Evolutionary conservation across 64 coral and sea anemone species (phyloP), one percentile per base, ranked within the genome.

Genomic region (Hydrozoanthus tunicans): DNA sequence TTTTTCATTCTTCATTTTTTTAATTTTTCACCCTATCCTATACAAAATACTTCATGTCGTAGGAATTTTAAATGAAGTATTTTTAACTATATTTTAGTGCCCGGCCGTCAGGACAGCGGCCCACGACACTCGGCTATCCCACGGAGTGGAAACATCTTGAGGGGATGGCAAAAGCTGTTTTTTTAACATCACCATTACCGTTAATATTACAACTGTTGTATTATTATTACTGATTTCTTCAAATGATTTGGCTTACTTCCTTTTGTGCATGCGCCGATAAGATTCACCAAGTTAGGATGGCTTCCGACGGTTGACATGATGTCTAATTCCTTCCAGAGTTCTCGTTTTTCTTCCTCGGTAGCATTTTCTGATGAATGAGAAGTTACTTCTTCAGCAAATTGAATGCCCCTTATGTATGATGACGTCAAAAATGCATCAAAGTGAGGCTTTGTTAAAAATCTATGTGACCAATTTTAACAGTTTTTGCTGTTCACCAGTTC

Each of bases 301-400:
- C 67, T 86, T 32, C 69, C 83, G 43, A 86, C 83, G 5, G 68
- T 86, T 24, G 83, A 59, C 83, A 86, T 86, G 83, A 86, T 86
- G 32, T 86, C 68, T 7, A 86, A 26, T 86, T 86, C 83, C 24
- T 86, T 86, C 68, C 68, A 86, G 0, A 86, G 55, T 73, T 86
- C 83, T 74, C 83, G 20, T 60, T 51, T 86, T 86, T 86, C 83
- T 73, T 86, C 83, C 64, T 85, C 82, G n/a, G 83, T 86, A 12
- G 83, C 83, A 73, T 86, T 86, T 86, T 73, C 83, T 86, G 57
- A 59, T 59, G 12, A 51, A 86, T 60, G 20, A 9, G 5, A 6
- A 66, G 12, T 6, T 51, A 4, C 12, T 2, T 15, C 5, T 66
- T 66, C 17, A 66, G 64, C 64, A 66, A 17, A 15, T 66, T 15